Percentiles rank a stretch among this genome's conserved stretches.
Conservation (phyloP, 2,888 invertebrate species). For the Tenthredo distinguenda region DNA sequence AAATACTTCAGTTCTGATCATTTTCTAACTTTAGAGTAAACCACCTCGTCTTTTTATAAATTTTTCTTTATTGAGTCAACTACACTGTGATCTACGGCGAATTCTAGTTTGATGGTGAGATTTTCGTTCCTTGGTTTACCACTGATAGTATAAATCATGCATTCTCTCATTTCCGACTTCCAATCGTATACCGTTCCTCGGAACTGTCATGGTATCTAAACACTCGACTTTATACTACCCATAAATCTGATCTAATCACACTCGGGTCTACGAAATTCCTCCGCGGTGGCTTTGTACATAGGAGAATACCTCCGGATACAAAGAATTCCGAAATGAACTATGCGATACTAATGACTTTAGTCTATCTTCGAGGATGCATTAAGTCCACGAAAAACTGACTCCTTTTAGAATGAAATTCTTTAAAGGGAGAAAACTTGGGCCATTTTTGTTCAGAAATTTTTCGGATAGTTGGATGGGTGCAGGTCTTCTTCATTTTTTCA, state of each 20-base stretch:
- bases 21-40: no score
- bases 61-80: no score
- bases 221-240: background rate
- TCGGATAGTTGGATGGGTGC: no score
- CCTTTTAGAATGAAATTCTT: background rate
- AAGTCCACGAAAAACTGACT: background rate
- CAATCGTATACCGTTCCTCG: background rate
- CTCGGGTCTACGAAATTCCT: background rate
- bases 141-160: background rate
- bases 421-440: background rate
- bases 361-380: background rate
- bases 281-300: background rate
- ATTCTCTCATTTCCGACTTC: background rate
- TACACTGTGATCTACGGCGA: background rate
- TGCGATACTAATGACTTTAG: background rate
- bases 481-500: background rate
- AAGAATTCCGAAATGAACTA: background rate
- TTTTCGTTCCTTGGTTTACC: background rate
- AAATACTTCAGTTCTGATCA: background rate
- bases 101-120: background rate
- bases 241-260: slow-evolving; percentile 16
- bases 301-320: background rate
- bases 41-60: no score
- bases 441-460: background rate
- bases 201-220: background rate